phyloP scores from a whole-genome alignment of 2,113 vertebrate species.

The Smithornis capensis region DNA sequence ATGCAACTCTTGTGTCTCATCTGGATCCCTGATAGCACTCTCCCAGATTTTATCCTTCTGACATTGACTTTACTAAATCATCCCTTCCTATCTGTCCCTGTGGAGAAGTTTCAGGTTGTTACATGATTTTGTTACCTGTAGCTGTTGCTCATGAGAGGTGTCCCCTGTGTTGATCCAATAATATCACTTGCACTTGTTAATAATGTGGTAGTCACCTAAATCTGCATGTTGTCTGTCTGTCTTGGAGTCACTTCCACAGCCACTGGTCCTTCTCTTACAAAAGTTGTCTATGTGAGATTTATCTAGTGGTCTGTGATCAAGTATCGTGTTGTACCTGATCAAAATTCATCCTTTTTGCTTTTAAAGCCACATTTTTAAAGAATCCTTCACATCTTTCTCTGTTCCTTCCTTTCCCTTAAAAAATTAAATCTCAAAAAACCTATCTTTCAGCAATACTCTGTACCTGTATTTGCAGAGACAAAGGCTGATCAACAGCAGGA shows the following conservation, averaged over 20 bases:
- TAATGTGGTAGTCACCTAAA: neutral
- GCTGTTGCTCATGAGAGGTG: neutral
- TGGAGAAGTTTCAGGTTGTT: neutral
- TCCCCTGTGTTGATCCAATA: neutral
- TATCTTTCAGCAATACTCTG: neutral
- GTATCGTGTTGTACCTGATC: accelerated
- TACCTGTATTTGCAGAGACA: slow-evolving; percentile 83
- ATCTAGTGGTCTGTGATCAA: neutral
- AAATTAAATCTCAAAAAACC: neutral
- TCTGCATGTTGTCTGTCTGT: neutral
- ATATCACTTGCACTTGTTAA: neutral
- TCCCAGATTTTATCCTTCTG: neutral
- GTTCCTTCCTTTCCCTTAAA: neutral
- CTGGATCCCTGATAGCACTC: neutral
- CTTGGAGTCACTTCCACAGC: neutral
- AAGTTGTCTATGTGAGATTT: neutral
- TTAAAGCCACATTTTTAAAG: neutral
- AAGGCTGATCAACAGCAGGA: slow-evolving; percentile 87
- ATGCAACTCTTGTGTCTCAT: neutral
- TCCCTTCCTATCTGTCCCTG: neutral
- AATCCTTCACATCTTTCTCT: neutral
- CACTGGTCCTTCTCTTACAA: neutral
- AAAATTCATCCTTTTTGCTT: neutral
- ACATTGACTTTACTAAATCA: neutral
- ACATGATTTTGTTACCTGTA: neutral